Evolutionary conservation across 2,797 vertebrate genomes (phyloP), one percentile per base, ranked within the genome.

Genomic region (Chaenodraco wilsoni): DNA sequence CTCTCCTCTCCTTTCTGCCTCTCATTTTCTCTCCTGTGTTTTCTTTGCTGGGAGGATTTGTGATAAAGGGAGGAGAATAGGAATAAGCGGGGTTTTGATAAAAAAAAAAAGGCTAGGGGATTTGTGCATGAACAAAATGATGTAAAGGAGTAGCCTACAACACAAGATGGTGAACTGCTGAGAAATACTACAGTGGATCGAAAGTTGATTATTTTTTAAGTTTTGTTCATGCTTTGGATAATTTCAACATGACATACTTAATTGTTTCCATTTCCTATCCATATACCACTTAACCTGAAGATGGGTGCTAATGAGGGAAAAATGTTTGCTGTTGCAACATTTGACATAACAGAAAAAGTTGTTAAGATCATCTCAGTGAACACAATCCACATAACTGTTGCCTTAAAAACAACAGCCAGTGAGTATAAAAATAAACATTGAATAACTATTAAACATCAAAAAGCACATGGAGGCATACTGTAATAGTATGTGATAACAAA

Each of bases 41-140:
- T 37, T 84, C 87, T 84, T 78, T 61, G 75, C 82, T 67, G 69
- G 60, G 60, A 86, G 86, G 83, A 87, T 91, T 91, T 91, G 72
- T 21, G 21, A 76, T 69, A 72, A 79, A 81, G 82, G 71, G 48
- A 82, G 69, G 1, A 76, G 81, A 84, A 87, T 69, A 69, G 71
- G 69, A 87, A 89, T 66, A 86, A 83, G 73, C 33, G 1, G 81
- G 71, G 6, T 77, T 84, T 85, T 78, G 79, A 76, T 84, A 31
- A 65, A 44, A 63, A 37, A 63, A 37, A 69, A 71, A 67, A 37
- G 74, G 57, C 52, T 52, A 49, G 19, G 74, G 76, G 78, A 84
- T 82, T 86, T 82, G 50, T 43, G 77, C 54, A 59, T 59, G 72
- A 82, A 74, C 65, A 79, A 85, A 88, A 88, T 81, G 71, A 86